Base-by-base conservation (phyloP, 2,113 vertebrate genomes). In the Pomatorhinus ruficollis region DNA sequence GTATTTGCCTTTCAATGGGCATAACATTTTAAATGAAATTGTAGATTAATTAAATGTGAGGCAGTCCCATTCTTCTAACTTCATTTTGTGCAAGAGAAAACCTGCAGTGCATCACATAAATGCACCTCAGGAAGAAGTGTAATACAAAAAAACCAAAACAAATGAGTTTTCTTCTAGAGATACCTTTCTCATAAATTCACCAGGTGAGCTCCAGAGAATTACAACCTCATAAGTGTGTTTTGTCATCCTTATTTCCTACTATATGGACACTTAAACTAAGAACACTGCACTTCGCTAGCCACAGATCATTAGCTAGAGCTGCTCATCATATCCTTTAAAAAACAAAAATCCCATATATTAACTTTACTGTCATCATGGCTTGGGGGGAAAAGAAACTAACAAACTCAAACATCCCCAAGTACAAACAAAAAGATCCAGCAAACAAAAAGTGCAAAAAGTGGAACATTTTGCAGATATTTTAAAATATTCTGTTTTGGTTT, bases 351-450 rank as follows among this genome's bases (percentile, higher is more conserved):
- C 37, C 65, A 23, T 12, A 6, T 37, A 44, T 61, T 65, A 86
- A 44, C 9, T 44, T 65, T 28, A 74, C 9, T 35, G 63, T 25
- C 37, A 37, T 35, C 42, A 74, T n/a, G 21, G n/a, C 25, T 40
- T 37, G 14, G 10, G 23, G 2, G 27, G 27, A 6, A 2, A 6
- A 2, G 5, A 2, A 4, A 3, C 45, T 22, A 78, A 59, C 5
- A 69, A 50, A 59, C 6, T 9, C 4, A 74, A 69, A 13, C 28
- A 63, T 2, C 2, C 27, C 9, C 24, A 77, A 72, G 80, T 6
- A 49, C 16, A 66, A 92, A 83, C 16, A 30, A 63, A 80, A 59
- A 56, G 2, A 17, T 6, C 10, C 60, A 52, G 10, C 21, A 61
- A 87, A 84, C 4, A 42, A 84, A 14, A 75, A 40, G 20, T 49